Base-by-base conservation (phyloP, 2,797 vertebrate species). In the Spinus olivaceus region DNA sequence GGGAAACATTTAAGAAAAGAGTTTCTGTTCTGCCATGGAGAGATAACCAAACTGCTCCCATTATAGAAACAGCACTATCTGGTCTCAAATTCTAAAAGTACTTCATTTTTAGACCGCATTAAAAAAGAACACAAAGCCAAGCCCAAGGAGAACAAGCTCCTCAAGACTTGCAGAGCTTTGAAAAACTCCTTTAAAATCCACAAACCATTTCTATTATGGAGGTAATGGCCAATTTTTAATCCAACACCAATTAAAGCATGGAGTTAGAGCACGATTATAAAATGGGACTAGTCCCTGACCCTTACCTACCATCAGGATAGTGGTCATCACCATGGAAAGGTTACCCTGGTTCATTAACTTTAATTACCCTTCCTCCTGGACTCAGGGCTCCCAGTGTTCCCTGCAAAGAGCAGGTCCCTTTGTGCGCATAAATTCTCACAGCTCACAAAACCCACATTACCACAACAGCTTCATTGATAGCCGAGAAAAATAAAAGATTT, bases 391-490 rank as follows among this genome's bases (percentile, higher is more conserved):
- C 92, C 97, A 98, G 96, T 98, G 97, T 98, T 98, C 98, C 96
- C 96, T 97, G 94, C 96, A 96, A 97, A 98, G 97, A 98, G 97
- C 97, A 97, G 94, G 97, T 97, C 97, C 97, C 97, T 98, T 98
- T 98, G 98, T 98, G 97, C 76, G 0, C 97, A 97, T 96, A 97
- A 98, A 97, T 98, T 98, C 98, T 98, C 97, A 98, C 97, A 98
- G 98, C 97, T 97, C 96, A 98, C 96, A 98, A 98, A 98, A 98
- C 96, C 97, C 97, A 97, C 98, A 98, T 97, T 94, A 96, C 95
- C 94, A 98, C 98, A 98, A 98, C 97, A 98, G 98, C 92, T 97
- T 97, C 97, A 98, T 98, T 98, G 98, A 98, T 97, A 97, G 97
- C 93, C 32, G 96, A 96, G 96, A 91, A 97, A 97, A 97, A 98